phyloP scores from a whole-genome alignment of 2,797 vertebrate species.

The Toxotes lorentzi region DNA sequence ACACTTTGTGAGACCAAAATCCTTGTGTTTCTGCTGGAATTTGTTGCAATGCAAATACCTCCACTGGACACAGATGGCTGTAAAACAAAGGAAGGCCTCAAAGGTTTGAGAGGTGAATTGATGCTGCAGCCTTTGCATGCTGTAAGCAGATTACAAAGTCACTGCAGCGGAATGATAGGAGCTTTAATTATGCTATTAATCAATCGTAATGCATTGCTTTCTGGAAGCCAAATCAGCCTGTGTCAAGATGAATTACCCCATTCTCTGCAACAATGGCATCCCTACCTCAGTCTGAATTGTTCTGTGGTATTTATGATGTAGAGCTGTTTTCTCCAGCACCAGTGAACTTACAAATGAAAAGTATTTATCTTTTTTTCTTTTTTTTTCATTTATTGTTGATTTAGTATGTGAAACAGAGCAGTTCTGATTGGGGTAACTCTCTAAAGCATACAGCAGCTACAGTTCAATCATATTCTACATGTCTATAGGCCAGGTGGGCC shows the following conservation, averaged over 20 bases:
- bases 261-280: conserved; percentile 57
- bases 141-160: conserved; percentile 50
- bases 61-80: conserved; percentile 9
- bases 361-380: neutral
- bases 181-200: conserved; percentile 62
- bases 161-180: conserved; percentile 36
- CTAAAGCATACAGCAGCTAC: too few species aligned
- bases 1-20: neutral
- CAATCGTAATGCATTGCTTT: conserved; percentile 54
- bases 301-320: neutral
- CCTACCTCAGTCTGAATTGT: conserved; percentile 37
- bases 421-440: too few species aligned
- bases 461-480: too few species aligned
- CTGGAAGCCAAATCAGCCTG: conserved; percentile 45
- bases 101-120: conserved; percentile 28
- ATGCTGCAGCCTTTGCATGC: conserved; percentile 31
- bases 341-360: conserved; percentile 24
- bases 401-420: too few species aligned
- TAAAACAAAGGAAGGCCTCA: conserved; percentile 4
- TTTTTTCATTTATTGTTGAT: too few species aligned
- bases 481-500: too few species aligned
- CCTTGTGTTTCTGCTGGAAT: neutral
- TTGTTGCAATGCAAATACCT: neutral
- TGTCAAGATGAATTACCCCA: conserved; percentile 58
- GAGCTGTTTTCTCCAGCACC: conserved; percentile 18